These are phyloP conservation scores for Leptopterna dolabrata DNA, from an alignment of 2,888 invertebrate species.

Conservation along the genomic window DNA sequence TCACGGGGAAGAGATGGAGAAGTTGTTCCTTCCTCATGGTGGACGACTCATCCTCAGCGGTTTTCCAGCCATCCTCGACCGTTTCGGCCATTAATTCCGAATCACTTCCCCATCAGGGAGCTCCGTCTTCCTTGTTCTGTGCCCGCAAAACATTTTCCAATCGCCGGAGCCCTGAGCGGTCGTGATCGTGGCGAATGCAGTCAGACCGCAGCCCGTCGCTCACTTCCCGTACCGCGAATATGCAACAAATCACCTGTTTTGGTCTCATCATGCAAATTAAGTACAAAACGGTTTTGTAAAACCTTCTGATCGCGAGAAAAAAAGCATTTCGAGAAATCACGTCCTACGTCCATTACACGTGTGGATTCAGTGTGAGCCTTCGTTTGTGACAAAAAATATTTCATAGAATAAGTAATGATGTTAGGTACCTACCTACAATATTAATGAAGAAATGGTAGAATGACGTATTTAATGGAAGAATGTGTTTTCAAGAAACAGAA, in stretches of 20 bases:
- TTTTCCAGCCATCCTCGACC: slow-evolving; percentile 3
- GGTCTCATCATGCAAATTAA: no score
- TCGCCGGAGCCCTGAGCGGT: not conserved
- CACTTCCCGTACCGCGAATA: not conserved
- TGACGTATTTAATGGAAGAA: no score
- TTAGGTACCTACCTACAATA: no score
- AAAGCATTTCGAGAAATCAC: no score
- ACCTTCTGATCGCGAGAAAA: no score
- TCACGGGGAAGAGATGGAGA: not conserved
- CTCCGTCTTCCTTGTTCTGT: not conserved
- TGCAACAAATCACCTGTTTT: not conserved
- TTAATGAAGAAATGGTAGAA: no score
- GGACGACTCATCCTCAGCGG: not conserved
- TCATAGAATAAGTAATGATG: no score
- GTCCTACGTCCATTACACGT: no score
- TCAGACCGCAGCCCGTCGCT: not conserved
- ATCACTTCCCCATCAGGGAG: not conserved
- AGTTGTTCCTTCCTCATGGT: not conserved
- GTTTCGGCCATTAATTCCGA: slow-evolving; percentile 1
- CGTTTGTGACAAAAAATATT: no score
- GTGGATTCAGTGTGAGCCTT: no score
- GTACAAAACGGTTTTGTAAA: no score
- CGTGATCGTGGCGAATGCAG: not conserved
- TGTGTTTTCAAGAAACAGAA: no score
- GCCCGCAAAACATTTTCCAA: not conserved